Evolutionary conservation across 2,888 invertebrate genomes (phyloP).

Genomic region (Blastobasis adustella): DNA sequence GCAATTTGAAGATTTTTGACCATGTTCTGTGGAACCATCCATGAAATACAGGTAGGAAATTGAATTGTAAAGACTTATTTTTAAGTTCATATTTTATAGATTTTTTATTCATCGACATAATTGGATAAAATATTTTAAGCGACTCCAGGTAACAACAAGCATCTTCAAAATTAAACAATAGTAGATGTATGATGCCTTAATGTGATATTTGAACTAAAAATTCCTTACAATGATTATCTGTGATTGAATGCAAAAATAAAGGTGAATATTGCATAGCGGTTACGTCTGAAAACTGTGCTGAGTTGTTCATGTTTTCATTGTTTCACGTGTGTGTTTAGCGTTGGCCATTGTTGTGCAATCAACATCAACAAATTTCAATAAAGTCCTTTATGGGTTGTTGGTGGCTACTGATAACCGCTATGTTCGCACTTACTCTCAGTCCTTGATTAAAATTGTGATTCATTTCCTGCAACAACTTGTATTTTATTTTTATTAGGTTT

Average conservation of each 20-base stretch:
- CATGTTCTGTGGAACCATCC: no score
- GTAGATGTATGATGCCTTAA: no score
- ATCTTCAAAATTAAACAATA: no score
- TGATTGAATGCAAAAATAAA: conserved; percentile 12
- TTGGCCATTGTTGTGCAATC: conserved; percentile 66
- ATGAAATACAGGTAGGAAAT: no score
- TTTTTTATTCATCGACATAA: no score
- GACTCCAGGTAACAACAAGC: no score
- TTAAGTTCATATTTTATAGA: no score
- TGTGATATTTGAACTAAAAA: no score
- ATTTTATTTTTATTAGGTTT: conserved; percentile 1
- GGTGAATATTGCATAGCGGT: conserved; percentile 26
- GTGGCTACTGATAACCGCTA: conserved; percentile 46
- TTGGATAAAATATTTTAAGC: no score
- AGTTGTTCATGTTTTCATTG: conserved; percentile 49
- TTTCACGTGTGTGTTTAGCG: conserved; percentile 49
- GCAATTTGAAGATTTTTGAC: no score
- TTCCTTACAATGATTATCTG: no score
- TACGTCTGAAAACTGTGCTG: conserved; percentile 25
- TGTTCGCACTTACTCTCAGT: conserved; percentile 38
- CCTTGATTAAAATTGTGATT: conserved; percentile 48
- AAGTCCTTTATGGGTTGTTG: conserved; percentile 56
- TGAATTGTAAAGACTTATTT: no score
- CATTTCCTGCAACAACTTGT: conserved; percentile 30
- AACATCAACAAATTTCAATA: conserved; percentile 68